Conservation (phyloP, 2,888 invertebrate species). For the Hypsopygia costalis region DNA sequence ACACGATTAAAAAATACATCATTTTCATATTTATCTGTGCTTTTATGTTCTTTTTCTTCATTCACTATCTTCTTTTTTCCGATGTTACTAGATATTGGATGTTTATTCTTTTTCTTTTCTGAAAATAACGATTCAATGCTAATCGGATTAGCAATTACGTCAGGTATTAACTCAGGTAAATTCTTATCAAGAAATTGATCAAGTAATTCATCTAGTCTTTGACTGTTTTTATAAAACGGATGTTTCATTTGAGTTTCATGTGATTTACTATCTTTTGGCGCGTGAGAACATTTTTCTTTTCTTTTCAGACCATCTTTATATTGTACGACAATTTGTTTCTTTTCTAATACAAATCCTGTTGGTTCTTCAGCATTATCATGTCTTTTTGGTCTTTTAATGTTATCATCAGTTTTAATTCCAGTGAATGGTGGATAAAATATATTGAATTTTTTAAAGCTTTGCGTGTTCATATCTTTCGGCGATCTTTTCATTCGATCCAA, state of each 20-base stretch:
- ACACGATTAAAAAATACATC: too few species aligned
- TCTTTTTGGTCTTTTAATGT: not conserved
- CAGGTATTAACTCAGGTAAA: constrained; percentile 22
- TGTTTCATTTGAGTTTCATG: constrained; percentile 51
- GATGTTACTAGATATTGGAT: constrained; percentile 1
- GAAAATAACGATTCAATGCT: constrained; percentile 24
- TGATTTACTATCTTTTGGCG: constrained; percentile 36
- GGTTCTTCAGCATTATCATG: constrained; percentile 16
- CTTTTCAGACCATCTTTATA: constrained; percentile 25
- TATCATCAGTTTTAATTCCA: not conserved
- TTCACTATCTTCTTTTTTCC: too few species aligned
- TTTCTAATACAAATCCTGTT: constrained; percentile 40
- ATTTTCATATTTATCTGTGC: too few species aligned
- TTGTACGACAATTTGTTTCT: constrained; percentile 42
- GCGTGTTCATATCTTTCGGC: not conserved
- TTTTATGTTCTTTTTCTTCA: too few species aligned
- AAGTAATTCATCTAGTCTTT: constrained; percentile 47
- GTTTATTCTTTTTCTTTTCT: constrained; percentile 25
- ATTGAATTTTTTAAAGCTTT: too few species aligned
- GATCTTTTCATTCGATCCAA: not conserved
- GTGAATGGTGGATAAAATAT: too few species aligned
- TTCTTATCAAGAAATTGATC: constrained; percentile 42
- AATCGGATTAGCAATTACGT: constrained; percentile 26
- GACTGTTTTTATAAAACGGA: constrained; percentile 54
- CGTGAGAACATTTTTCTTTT: constrained; percentile 49